These are phyloP conservation scores for Meda fulgida DNA, from an alignment of 2,797 vertebrate genomes.

Conservation along the genomic window DNA sequence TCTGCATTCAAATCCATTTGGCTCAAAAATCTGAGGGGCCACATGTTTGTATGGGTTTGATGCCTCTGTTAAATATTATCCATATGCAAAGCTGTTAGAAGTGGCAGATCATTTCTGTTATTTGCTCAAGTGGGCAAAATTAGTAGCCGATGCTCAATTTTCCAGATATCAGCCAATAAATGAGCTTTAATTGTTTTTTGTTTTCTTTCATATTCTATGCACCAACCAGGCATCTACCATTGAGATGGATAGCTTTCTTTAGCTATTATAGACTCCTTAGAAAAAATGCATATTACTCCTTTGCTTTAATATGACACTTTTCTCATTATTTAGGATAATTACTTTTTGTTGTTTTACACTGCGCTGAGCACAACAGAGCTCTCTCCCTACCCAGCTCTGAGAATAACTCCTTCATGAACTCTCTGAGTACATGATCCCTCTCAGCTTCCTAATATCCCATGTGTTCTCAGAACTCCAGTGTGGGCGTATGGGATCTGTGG, in stretches of 20 bases:
- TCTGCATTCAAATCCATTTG: too few species aligned
- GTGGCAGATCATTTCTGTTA: neutral
- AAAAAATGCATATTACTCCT: neutral
- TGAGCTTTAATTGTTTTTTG: neutral
- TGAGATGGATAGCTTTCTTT: neutral
- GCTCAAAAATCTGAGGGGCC: too few species aligned
- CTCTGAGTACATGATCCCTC: conserved; percentile 45
- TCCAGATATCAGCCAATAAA: neutral
- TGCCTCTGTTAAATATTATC: too few species aligned
- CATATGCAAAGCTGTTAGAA: neutral
- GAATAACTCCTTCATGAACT: conserved; percentile 56
- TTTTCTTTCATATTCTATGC: neutral
- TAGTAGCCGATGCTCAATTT: neutral
- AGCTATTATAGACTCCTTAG: neutral
- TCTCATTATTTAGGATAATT: conserved; percentile 16
- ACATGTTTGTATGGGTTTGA: too few species aligned
- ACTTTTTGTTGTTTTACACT: conserved; percentile 45
- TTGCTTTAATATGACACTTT: conserved; percentile 2
- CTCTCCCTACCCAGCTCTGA: conserved; percentile 39
- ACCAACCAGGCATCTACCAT: neutral
- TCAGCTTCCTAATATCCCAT: conserved; percentile 57
- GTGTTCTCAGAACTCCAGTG: conserved; percentile 46
- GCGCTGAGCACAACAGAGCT: conserved; percentile 25
- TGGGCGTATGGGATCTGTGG: conserved; percentile 53
- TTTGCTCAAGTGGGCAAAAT: neutral